Percentiles rank a stretch among this genome's conserved stretches.
Evolutionary conservation across 2,888 invertebrate genomes (phyloP).

Genomic region (Rapana venosa): DNA sequence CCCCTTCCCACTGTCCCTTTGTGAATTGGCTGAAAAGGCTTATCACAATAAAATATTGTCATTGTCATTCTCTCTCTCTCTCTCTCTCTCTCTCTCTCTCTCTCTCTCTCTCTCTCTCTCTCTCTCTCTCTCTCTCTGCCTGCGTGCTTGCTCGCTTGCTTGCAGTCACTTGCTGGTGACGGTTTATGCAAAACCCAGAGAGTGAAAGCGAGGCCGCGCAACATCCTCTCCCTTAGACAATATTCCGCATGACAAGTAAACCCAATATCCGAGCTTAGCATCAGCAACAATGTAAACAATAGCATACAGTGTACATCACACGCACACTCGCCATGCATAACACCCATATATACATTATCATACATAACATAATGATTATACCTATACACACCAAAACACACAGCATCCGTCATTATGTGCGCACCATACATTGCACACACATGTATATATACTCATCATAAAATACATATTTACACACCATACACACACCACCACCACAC

Average conservation of each 20-base stretch:
- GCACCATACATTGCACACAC: conserved; percentile 19
- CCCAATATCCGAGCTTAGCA: too few relatives aligned
- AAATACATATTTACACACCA: too few relatives aligned
- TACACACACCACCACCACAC: too few relatives aligned
- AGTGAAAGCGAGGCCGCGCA: too few relatives aligned
- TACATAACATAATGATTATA: neutral
- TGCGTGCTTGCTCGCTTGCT: conserved; percentile 20
- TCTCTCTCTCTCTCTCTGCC: conserved; percentile 3
- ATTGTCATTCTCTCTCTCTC: neutral
- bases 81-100: neutral
- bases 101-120: neutral
- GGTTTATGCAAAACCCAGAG: too few relatives aligned
- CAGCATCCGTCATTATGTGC: too few relatives aligned
- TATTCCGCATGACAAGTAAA: too few relatives aligned
- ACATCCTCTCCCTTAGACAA: neutral
- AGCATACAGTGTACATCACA: neutral
- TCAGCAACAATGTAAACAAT: neutral
- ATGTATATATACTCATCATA: too few relatives aligned
- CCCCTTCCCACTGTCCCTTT: too few relatives aligned
- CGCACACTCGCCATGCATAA: neutral
- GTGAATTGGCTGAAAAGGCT: too few relatives aligned
- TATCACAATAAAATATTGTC: too few relatives aligned
- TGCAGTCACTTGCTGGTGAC: neutral
- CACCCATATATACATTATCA: neutral
- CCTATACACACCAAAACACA: too few relatives aligned